phyloP scores from a whole-genome alignment of 2,797 vertebrate species.

The Aulostomus chinensis region DNA sequence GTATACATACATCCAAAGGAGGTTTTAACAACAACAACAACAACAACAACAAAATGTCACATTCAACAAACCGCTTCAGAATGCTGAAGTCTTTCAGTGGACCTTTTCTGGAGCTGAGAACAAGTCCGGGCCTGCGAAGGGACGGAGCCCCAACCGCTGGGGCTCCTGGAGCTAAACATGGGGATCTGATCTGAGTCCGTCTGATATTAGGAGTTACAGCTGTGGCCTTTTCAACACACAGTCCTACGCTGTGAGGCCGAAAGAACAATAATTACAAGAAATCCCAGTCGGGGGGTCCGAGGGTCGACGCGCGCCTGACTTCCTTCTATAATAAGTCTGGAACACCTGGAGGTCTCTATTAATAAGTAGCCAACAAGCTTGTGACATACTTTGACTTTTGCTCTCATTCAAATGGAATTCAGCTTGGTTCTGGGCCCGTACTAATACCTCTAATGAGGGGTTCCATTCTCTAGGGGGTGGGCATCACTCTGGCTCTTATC shows the following conservation, averaged over 20 bases:
- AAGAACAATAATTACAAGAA: too few species aligned
- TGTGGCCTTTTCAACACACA: not conserved
- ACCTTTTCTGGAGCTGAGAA: slow-evolving; percentile 13
- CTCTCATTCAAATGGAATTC: too few species aligned
- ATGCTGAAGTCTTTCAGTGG: slow-evolving; percentile 11
- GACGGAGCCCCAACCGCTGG: slow-evolving; percentile 9
- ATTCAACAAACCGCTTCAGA: slow-evolving; percentile 11
- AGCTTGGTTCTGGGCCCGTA: too few species aligned
- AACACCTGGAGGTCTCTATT: not conserved
- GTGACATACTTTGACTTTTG: not conserved
- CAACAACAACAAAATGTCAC: slow-evolving; percentile 15
- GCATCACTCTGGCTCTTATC: too few species aligned
- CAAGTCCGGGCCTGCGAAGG: slow-evolving; percentile 53
- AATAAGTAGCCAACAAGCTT: slow-evolving; percentile 1
- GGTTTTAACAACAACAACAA: too few species aligned
- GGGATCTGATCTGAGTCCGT: not conserved
- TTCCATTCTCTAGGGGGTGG: too few species aligned
- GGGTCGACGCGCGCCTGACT: too few species aligned
- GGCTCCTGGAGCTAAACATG: not conserved
- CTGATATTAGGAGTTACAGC: not conserved
- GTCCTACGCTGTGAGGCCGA: too few species aligned
- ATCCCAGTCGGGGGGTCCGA: too few species aligned
- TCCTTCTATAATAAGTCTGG: slow-evolving; percentile 10
- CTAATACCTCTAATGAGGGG: too few species aligned
- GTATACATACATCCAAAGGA: not conserved